Evolutionary conservation across 2,888 invertebrate species (phyloP).

Genomic region (Stenchaetothrips biformis): DNA sequence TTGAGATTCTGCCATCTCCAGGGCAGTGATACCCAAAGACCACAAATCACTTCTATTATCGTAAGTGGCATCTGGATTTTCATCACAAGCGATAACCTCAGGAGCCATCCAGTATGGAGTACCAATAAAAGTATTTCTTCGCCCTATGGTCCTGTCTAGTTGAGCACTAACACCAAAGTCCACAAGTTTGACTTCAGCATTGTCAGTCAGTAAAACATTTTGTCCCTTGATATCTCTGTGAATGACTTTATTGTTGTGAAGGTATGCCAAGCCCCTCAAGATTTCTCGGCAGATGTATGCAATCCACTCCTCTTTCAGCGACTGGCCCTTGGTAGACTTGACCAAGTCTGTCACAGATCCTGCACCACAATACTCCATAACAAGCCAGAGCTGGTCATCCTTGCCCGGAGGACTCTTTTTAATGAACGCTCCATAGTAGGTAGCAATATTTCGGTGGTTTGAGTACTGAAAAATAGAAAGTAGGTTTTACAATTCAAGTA

Average conservation of each 20-base stretch:
- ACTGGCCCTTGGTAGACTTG: slow-evolving; percentile 97
- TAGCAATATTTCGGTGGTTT: slow-evolving; percentile 98
- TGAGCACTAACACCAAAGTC: slow-evolving; percentile 99
- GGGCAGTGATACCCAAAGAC: slow-evolving; percentile 93
- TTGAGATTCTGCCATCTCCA: slow-evolving; percentile 99
- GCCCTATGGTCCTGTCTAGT: slow-evolving; percentile 96
- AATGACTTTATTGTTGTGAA: slow-evolving; percentile 98
- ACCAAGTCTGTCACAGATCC: slow-evolving; percentile 98
- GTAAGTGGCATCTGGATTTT: slow-evolving; percentile 99
- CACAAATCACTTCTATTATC: slow-evolving; percentile 93
- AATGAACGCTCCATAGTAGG: slow-evolving; percentile 99
- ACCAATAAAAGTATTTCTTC: slow-evolving; percentile 98
- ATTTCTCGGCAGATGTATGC: slow-evolving; percentile 98
- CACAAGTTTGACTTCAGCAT: slow-evolving; percentile 99
- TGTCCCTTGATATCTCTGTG: slow-evolving; percentile 99
- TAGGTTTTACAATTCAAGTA: not conserved
- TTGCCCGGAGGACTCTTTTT: slow-evolving; percentile 98
- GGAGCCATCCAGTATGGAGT: slow-evolving; percentile 99
- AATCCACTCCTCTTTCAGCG: slow-evolving; percentile 99
- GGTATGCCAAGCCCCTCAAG: slow-evolving; percentile 89
- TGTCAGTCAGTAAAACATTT: slow-evolving; percentile 98
- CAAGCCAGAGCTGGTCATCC: slow-evolving; percentile 98
- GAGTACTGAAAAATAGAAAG: slow-evolving; percentile 64
- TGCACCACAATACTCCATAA: slow-evolving; percentile 99
- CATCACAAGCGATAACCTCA: slow-evolving; percentile 99